Conservation (phyloP, 2,888 invertebrate genomes). For the Luperina testacea region DNA sequence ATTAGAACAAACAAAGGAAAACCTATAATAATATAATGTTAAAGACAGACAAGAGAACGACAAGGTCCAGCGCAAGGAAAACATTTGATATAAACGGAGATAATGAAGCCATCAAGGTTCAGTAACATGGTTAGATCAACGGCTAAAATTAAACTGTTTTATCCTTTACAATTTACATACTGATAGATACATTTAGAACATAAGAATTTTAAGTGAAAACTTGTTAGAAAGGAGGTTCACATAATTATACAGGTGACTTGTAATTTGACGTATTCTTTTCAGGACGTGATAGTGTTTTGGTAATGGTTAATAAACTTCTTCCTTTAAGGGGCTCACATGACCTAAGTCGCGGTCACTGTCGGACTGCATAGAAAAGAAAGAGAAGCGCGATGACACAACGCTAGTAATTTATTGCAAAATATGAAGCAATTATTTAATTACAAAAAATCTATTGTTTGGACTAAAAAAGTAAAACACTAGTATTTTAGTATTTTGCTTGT, state of each 20-base stretch:
- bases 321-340: too few species aligned
- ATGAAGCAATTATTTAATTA: too few species aligned
- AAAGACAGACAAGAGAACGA: constrained; percentile 12
- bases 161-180: constrained; percentile 12
- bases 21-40: neutral
- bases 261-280: neutral
- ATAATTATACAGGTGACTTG: neutral
- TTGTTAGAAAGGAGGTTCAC: neutral
- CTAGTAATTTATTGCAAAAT: too few species aligned
- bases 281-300: neutral
- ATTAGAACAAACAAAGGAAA: constrained; percentile 47
- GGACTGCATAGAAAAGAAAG: too few species aligned
- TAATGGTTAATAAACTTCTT: neutral
- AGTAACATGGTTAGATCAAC: constrained; percentile 10
- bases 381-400: too few species aligned
- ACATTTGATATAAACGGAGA: constrained; percentile 44
- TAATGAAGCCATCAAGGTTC: constrained; percentile 48
- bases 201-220: neutral
- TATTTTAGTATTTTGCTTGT: too few species aligned
- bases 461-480: too few species aligned
- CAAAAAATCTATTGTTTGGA: too few species aligned
- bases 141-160: neutral
- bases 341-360: too few species aligned
- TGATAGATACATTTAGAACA: neutral
- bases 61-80: constrained; percentile 52